A percentile compares a stretch with the other conserved stretches of the same genome.
Evolutionary conservation across 2,888 invertebrate genomes (phyloP).

Genomic region (Parasteatoda lunata): DNA sequence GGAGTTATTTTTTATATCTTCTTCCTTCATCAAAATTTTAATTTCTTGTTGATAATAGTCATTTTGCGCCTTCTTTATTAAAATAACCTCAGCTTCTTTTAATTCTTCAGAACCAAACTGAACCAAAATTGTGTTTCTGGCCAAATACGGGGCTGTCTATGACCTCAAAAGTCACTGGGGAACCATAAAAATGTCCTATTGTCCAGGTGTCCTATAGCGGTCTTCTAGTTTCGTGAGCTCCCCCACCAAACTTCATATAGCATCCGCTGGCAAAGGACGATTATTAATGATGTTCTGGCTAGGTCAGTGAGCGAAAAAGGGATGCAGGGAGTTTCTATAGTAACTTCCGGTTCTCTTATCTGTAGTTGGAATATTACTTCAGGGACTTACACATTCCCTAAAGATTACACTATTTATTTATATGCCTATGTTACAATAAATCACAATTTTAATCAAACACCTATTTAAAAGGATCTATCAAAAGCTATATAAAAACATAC

Average conservation of each 20-base stretch:
- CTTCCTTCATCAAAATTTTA: no score
- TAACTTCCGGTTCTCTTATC: constrained; percentile 67
- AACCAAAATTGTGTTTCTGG: neutral
- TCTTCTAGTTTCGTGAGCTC: constrained; percentile 56
- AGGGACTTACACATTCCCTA: constrained; percentile 54
- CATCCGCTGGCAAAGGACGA: constrained; percentile 59
- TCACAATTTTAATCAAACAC: neutral
- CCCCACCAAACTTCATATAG: constrained; percentile 26
- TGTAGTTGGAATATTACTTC: constrained; percentile 59
- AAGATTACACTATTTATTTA: constrained; percentile 45
- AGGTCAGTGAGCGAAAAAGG: constrained; percentile 59
- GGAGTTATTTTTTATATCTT: no score
- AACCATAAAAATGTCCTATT: constrained; percentile 64
- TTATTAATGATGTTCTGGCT: constrained; percentile 66
- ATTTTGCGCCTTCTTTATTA: no score
- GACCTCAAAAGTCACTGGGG: constrained; percentile 34
- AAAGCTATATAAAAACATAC: no score
- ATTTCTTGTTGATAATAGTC: no score
- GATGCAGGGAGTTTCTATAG: constrained; percentile 64
- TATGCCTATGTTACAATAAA: neutral
- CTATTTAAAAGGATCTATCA: no score
- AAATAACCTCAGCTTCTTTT: no score
- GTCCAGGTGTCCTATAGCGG: constrained; percentile 66
- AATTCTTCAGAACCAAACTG: no score
- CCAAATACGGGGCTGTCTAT: neutral